Percentiles rank a stretch among this genome's conserved stretches.
These are phyloP conservation scores for Nomada ruficornis DNA, from an alignment of 2,888 invertebrate genomes.

Conservation along the genomic window DNA sequence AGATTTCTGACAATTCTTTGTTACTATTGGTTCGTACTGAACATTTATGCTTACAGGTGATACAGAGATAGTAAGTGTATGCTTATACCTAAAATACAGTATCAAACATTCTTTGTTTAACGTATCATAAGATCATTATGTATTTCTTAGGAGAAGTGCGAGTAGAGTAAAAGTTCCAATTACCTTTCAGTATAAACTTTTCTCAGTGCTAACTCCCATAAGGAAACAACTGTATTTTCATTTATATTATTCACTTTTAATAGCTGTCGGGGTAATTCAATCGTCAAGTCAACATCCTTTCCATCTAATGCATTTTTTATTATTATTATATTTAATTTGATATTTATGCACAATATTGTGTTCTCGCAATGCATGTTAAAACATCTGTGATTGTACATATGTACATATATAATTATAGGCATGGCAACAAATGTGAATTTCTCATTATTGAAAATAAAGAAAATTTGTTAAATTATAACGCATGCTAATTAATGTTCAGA, in stretches of 20 bases:
- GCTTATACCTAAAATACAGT: conserved; percentile 70
- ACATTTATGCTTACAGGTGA: conserved; percentile 65
- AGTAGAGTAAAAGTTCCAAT: conserved; percentile 20
- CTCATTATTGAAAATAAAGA: conserved; percentile 27
- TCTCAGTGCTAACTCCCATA: conserved; percentile 79
- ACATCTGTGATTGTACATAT: conserved; percentile 69
- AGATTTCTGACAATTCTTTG: conserved; percentile 27
- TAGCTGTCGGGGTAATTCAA: conserved; percentile 79
- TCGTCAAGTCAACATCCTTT: conserved; percentile 49
- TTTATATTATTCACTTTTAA: conserved; percentile 70
- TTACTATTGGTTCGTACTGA: conserved; percentile 44
- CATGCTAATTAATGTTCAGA: not conserved
- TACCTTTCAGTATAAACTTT: conserved; percentile 77
- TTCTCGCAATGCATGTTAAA: conserved; percentile 59
- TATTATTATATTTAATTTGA: conserved; percentile 70
- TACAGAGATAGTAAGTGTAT: conserved; percentile 68
- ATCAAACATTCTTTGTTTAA: conserved; percentile 24
- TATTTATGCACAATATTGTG: conserved; percentile 57
- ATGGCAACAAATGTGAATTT: conserved; percentile 21
- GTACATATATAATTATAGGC: conserved; percentile 38
- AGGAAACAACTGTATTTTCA: conserved; percentile 71
- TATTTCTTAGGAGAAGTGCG: conserved; percentile 14
- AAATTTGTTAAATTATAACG: not conserved
- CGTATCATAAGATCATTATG: conserved; percentile 1
- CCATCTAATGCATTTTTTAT: conserved; percentile 51